phyloP scores from a whole-genome alignment of 2,888 invertebrate genomes.

The Microctonus aethiopoides region DNA sequence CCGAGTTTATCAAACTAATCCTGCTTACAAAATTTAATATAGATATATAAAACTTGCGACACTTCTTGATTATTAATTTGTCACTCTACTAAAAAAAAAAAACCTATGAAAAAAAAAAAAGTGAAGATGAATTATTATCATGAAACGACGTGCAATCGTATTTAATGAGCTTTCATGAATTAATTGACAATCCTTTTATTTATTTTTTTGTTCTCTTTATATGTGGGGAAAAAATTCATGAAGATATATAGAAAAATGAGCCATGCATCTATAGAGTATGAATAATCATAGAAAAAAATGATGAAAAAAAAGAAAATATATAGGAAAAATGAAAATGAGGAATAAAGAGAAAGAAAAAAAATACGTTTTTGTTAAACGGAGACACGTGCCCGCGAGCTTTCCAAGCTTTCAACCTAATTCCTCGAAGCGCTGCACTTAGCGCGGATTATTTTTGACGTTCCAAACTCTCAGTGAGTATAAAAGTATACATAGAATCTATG shows the following conservation, averaged over 20 bases:
- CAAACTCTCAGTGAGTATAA: background rate
- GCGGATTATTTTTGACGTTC: conserved; percentile 26
- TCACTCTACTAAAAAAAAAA: background rate
- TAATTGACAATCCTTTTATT: background rate
- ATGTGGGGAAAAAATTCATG: background rate
- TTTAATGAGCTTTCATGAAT: background rate
- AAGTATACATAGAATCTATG: background rate
- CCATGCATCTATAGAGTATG: background rate
- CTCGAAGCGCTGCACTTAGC: conserved; percentile 30
- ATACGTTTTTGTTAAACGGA: conserved; percentile 19
- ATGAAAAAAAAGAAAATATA: too few species aligned
- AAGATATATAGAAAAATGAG: background rate
- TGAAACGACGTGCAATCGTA: background rate
- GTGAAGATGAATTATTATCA: too few species aligned
- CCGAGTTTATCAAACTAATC: conserved; percentile 29
- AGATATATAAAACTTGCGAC: background rate
- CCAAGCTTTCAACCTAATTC: conserved; percentile 30
- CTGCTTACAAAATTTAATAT: background rate
- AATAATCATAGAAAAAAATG: background rate
- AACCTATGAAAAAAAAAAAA: too few species aligned
- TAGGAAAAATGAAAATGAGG: background rate
- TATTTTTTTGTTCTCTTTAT: background rate
- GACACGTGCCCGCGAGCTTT: conserved; percentile 17
- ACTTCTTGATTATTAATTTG: background rate
- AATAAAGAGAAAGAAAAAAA: background rate